phyloP scores from a whole-genome alignment of 2,888 invertebrate species.

The Stomorhina lunata region DNA sequence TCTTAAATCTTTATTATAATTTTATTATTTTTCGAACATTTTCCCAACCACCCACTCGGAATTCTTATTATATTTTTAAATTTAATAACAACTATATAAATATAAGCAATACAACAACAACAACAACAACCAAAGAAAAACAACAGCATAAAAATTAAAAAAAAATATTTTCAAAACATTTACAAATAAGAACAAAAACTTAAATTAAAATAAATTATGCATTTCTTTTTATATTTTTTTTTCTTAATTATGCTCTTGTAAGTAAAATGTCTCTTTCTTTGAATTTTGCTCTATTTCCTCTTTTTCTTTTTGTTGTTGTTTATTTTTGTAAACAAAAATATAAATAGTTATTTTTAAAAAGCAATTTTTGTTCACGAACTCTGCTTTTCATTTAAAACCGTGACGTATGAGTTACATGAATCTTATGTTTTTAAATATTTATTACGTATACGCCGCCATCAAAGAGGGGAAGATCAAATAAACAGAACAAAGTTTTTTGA shows the following conservation, averaged over 20 bases:
- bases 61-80: constrained; percentile 27
- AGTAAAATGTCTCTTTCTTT: too few species aligned
- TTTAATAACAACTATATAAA: neutral
- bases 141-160: constrained; percentile 3
- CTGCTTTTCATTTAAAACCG: constrained; percentile 48
- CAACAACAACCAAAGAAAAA: neutral
- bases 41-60: constrained; percentile 39
- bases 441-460: constrained; percentile 61
- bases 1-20: constrained; percentile 50
- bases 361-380: too few species aligned
- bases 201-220: neutral
- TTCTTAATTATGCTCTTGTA: too few species aligned
- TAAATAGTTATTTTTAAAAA: too few species aligned
- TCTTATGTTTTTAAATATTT: constrained; percentile 25
- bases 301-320: too few species aligned
- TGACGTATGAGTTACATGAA: constrained; percentile 61
- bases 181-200: neutral
- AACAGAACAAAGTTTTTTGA: neutral
- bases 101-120: neutral
- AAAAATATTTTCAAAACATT: constrained; percentile 8
- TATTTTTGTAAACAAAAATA: too few species aligned
- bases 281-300: too few species aligned
- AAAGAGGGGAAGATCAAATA: neutral
- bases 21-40: constrained; percentile 36
- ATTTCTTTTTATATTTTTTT: too few species aligned